These are phyloP conservation scores for Sinodicranocentrus sp. DNA, from an alignment of 2,888 invertebrate genomes.

Conservation along the genomic window DNA sequence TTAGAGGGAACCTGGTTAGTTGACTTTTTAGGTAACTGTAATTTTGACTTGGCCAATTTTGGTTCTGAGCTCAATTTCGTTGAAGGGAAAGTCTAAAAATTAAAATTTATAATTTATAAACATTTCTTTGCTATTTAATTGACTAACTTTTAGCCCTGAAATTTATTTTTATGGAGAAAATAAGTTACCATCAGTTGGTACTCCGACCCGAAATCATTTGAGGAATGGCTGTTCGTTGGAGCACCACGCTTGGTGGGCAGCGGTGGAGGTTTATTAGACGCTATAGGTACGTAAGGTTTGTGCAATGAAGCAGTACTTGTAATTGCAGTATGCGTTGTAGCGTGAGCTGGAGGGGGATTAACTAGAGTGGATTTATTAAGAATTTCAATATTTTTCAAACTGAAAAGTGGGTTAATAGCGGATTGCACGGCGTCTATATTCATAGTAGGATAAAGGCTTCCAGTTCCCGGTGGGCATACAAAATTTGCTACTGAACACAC, in stretches of 20 bases:
- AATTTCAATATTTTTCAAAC: constrained; percentile 21
- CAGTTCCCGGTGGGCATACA: neutral
- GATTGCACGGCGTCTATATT: constrained; percentile 33
- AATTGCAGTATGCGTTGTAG: too few species aligned
- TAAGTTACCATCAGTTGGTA: too few species aligned
- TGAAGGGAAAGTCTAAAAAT: too few species aligned
- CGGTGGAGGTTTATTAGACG: neutral
- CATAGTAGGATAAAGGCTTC: constrained; percentile 37
- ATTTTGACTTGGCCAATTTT: neutral
- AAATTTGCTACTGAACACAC: neutral
- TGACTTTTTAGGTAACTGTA: neutral
- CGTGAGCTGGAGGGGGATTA: constrained; percentile 33
- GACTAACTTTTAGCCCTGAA: too few species aligned
- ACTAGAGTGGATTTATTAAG: neutral
- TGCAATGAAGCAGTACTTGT: too few species aligned
- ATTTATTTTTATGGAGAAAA: too few species aligned
- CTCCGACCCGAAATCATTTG: too few species aligned
- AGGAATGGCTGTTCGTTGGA: too few species aligned
- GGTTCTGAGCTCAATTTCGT: too few species aligned
- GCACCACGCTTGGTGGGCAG: neutral
- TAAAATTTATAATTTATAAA: too few species aligned
- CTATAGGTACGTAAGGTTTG: neutral
- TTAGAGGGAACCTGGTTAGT: too few species aligned
- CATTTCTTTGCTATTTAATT: too few species aligned
- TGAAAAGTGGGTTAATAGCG: constrained; percentile 14